A percentile compares a stretch with the other conserved stretches of the same genome.
Conservation (phyloP, 2,888 invertebrate genomes). For the Stenoptilia bipunctidactyla region DNA sequence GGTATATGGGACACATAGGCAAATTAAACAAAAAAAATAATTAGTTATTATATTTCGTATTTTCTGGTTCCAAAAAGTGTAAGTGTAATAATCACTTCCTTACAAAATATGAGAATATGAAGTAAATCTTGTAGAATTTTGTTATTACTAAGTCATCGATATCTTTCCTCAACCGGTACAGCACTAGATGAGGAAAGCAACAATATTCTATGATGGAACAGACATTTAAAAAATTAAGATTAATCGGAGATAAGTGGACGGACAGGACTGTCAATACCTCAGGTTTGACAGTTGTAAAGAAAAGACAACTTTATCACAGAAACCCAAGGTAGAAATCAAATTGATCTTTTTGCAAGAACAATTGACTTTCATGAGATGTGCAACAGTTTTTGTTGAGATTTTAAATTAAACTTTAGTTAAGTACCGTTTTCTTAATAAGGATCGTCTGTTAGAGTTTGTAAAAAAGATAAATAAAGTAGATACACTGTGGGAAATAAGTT, state of each 20-base stretch:
- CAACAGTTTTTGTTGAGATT: constrained; percentile 21
- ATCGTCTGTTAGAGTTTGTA: not conserved
- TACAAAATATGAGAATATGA: too few relatives aligned
- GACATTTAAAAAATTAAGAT: constrained; percentile 17
- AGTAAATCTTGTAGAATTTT: too few relatives aligned
- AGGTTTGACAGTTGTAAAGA: constrained; percentile 11
- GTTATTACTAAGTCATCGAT: too few relatives aligned
- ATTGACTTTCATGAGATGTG: constrained; percentile 36
- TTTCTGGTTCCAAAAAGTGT: too few relatives aligned
- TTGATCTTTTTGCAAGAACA: not conserved
- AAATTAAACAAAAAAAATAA: too few relatives aligned
- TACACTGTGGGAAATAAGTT: too few relatives aligned
- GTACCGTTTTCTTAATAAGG: constrained; percentile 28
- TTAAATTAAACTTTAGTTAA: constrained; percentile 25
- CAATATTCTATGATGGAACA: constrained; percentile 11
- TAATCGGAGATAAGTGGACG: constrained; percentile 20
- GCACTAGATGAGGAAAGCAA: constrained; percentile 9
- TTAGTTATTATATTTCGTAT: too few relatives aligned
- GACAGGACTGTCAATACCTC: constrained; percentile 18
- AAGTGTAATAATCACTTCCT: too few relatives aligned
- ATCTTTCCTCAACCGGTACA: constrained; percentile 8
- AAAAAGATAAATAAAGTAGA: too few relatives aligned
- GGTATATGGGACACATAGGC: too few relatives aligned
- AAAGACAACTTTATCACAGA: constrained; percentile 6
- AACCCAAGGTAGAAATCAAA: constrained; percentile 5